Conservation (phyloP, 2,113 vertebrate species). For the Rhabdomys dilectus region DNA sequence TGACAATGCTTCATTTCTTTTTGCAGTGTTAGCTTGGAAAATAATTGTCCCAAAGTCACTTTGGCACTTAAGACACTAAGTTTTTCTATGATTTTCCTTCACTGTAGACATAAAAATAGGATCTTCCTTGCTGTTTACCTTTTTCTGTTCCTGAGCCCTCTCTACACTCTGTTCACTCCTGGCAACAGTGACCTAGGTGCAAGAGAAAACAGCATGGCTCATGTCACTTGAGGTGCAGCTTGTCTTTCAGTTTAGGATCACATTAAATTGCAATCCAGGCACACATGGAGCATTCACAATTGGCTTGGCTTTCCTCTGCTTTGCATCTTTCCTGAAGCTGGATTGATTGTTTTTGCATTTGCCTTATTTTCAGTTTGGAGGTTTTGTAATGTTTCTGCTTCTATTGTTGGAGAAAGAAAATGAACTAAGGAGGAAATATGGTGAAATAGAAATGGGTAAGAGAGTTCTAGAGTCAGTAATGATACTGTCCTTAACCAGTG, state of each 20-base stretch:
- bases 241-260: background rate
- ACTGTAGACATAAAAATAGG: background rate
- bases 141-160: background rate
- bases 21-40: slow-evolving; percentile 34
- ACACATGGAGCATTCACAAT: background rate
- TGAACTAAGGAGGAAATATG: background rate
- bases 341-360: background rate
- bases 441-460: background rate
- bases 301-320: background rate
- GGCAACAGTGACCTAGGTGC: background rate
- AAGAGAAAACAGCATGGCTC: background rate
- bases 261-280: background rate
- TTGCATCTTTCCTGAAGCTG: background rate
- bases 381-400: background rate
- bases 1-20: background rate
- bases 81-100: background rate
- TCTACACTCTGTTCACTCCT: background rate
- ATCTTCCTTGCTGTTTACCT: background rate
- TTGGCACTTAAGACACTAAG: background rate
- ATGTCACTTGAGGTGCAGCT: background rate
- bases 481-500: background rate
- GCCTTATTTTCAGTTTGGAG: background rate
- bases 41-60: background rate
- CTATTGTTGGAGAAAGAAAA: background rate
- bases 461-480: background rate